phyloP scores from a whole-genome alignment of 2,888 invertebrate genomes.

The Pyrgus malvae region DNA sequence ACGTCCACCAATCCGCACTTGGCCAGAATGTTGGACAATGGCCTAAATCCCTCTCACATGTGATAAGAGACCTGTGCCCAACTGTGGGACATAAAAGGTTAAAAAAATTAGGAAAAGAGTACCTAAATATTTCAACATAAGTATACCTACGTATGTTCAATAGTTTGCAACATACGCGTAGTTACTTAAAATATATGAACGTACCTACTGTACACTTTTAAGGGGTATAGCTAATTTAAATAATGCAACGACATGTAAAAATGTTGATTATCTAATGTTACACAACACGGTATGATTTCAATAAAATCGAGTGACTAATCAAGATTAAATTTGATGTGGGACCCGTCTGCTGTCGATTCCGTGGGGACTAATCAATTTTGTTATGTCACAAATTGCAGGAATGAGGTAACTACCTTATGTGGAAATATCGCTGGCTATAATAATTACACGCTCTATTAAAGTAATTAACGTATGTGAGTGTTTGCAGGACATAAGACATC shows the following conservation, averaged over 20 bases:
- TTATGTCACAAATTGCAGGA: slow-evolving; percentile 23
- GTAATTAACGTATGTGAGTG: slow-evolving; percentile 9
- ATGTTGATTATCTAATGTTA: neutral
- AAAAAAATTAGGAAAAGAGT: too few relatives aligned
- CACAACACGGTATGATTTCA: slow-evolving; percentile 6
- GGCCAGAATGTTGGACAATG: too few relatives aligned
- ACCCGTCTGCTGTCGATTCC: slow-evolving; percentile 1
- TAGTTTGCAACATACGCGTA: too few relatives aligned
- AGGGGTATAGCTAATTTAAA: slow-evolving; percentile 1
- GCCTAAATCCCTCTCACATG: too few relatives aligned
- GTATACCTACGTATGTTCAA: too few relatives aligned
- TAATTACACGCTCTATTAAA: slow-evolving; percentile 13
- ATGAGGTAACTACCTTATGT: slow-evolving; percentile 14
- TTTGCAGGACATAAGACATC: slow-evolving; percentile 3
- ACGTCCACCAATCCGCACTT: too few relatives aligned
- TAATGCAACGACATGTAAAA: neutral
- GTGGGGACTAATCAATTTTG: slow-evolving; percentile 9
- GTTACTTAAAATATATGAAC: too few relatives aligned
- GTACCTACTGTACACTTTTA: neutral
- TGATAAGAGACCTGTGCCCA: too few relatives aligned
- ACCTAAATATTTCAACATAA: too few relatives aligned
- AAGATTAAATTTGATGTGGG: neutral
- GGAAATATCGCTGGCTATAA: slow-evolving; percentile 16
- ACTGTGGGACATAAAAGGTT: too few relatives aligned
- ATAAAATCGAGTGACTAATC: slow-evolving; percentile 18